Base-by-base conservation (phyloP, 2,113 vertebrate species). In the Dromaius novaehollandiae region DNA sequence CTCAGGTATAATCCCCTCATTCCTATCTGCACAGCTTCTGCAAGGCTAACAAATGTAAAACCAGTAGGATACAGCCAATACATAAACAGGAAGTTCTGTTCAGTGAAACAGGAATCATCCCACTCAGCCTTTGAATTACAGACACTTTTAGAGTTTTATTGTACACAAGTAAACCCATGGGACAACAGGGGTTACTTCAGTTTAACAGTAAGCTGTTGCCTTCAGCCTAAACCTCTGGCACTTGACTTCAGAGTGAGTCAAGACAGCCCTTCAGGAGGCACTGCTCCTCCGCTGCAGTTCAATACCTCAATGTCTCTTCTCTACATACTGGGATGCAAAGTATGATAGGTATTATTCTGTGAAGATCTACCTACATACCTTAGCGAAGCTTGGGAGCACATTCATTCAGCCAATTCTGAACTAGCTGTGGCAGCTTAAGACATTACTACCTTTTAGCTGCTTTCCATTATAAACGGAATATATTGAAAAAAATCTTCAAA, bases 11-110 rank as follows among this genome's bases (percentile, higher is more conserved):
- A 13, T 68, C 7, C 20, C 65, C 65, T 32, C n/a, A 5, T 4
- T 79, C 14, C 70, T 36, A 19, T 19, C 9, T 8, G 22, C 56
- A 12, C 2, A 13, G 56, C n/a, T 19, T 69, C 61, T 8, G 13
- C 46, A 58, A 53, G 56, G 51, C 82, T 26, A 16, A 2, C 90
- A 94, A 77, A 77, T 79, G 82, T 14, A 38, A 76, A 79, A 12
- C 6, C 51, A 65, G 11, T 68, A 34, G 44, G 74, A 46, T 0
- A 15, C 2, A 70, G 82, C 5, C 50, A 24, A 36, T 24, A 71
- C 88, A 64, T 82, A 88, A 95, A 94, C 95, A 95, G 92, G 95
- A 96, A 95, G 66, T 2, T 76, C 79, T 65, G 15, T 73, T 89
- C 90, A 91, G 74, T 11, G 15, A 2, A 61, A 90, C 86, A 82